These are phyloP conservation scores for Sepioteuthis lessoniana DNA, from an alignment of 2,888 invertebrate species.

Conservation along the genomic window DNA sequence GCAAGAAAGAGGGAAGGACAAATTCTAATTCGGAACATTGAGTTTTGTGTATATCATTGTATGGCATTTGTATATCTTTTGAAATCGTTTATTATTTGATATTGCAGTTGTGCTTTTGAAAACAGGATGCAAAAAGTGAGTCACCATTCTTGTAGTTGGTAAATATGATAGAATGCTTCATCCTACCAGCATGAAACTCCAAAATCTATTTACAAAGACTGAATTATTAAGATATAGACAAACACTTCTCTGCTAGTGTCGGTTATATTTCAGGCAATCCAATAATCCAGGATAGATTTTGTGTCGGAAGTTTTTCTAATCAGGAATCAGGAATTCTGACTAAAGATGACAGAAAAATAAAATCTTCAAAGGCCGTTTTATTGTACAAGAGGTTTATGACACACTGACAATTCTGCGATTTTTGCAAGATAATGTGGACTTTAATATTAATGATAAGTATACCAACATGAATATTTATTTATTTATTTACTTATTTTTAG, in stretches of 20 bases:
- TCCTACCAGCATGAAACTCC: neutral
- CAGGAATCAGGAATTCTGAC: neutral
- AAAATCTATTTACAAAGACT: neutral
- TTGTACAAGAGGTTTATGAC: neutral
- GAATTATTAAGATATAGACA: neutral
- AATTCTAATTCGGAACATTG: too few relatives aligned
- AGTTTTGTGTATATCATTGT: too few relatives aligned
- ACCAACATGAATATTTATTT: neutral
- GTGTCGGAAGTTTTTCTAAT: neutral
- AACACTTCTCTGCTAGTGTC: neutral
- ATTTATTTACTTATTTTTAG: neutral
- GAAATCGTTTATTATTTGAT: too few relatives aligned
- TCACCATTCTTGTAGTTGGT: neutral
- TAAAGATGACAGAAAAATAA: neutral
- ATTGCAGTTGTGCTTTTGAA: too few relatives aligned
- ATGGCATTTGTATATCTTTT: too few relatives aligned
- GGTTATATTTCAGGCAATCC: conserved; percentile 9
- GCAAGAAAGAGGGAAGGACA: too few relatives aligned
- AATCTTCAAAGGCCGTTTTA: neutral
- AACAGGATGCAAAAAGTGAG: neutral
- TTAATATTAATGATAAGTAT: neutral
- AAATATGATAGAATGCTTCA: neutral
- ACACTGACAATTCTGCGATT: neutral
- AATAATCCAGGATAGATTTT: neutral
- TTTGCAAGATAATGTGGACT: neutral